Conservation (phyloP, 92 coral and sea anemone genomes). For the Pocillopora grandis region DNA sequence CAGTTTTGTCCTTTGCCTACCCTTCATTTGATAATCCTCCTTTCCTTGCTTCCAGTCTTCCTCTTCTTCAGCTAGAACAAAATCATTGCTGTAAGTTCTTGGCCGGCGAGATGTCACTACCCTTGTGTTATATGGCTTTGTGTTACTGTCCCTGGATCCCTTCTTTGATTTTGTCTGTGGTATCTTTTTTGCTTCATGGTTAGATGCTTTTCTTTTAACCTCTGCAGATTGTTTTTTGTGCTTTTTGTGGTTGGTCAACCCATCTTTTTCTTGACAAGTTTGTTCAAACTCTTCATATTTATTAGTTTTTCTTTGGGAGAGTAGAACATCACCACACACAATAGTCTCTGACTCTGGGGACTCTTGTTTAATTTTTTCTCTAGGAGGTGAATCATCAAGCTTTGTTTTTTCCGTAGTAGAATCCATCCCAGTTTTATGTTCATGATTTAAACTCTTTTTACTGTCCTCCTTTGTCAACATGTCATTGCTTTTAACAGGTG, state of each 20-base stretch:
- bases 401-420: not conserved
- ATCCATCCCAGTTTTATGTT: not conserved
- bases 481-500: not conserved
- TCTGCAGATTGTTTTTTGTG: not conserved
- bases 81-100: conserved; percentile 49
- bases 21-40: conserved; percentile 40
- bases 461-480: not conserved
- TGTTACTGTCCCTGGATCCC: conserved; percentile 6
- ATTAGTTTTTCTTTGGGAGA: not conserved
- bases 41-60: conserved; percentile 64
- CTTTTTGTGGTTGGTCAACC: not conserved
- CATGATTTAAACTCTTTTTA: not conserved
- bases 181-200: not conserved
- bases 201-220: not conserved
- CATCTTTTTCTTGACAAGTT: not conserved
- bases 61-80: conserved; percentile 42
- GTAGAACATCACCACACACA: not conserved
- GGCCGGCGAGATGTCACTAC: conserved; percentile 54
- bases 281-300: not conserved
- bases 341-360: not conserved
- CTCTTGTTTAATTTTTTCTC: conserved; percentile 11
- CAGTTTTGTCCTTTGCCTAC: conserved; percentile 72
- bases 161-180: conserved; percentile 32
- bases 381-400: not conserved
- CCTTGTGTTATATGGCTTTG: conserved; percentile 70